Conservation (phyloP, 2,797 vertebrate genomes). For the Brachyalestes nurse region DNA sequence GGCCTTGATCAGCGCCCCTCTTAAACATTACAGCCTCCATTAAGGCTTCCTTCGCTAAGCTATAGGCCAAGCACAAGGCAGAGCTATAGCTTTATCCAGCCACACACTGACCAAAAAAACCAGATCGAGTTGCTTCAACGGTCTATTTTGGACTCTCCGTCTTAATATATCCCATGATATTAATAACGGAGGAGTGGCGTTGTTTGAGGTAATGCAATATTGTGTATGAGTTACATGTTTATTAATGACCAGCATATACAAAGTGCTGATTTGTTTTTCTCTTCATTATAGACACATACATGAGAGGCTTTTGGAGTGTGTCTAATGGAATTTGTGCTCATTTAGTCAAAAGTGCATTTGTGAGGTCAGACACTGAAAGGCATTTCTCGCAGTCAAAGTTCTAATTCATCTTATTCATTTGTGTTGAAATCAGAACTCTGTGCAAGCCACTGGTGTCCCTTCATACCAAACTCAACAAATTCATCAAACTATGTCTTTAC, state of each 20-base stretch:
- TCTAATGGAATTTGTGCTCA: too few relatives aligned
- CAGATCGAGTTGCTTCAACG: slow-evolving; percentile 16
- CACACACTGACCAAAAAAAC: slow-evolving; percentile 14
- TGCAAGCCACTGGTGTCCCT: too few relatives aligned
- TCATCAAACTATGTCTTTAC: too few relatives aligned
- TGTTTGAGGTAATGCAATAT: slow-evolving; percentile 1
- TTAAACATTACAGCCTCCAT: slow-evolving; percentile 60
- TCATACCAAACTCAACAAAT: too few relatives aligned
- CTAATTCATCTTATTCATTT: too few relatives aligned
- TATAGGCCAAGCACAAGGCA: slow-evolving; percentile 5
- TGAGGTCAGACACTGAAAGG: too few relatives aligned
- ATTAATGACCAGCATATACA: neutral
- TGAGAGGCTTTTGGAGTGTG: too few relatives aligned
- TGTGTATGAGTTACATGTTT: slow-evolving; percentile 1
- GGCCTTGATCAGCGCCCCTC: slow-evolving; percentile 61
- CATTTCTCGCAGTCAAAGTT: too few relatives aligned
- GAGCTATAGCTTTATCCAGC: slow-evolving; percentile 7
- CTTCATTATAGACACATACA: too few relatives aligned
- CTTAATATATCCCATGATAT: slow-evolving; percentile 25
- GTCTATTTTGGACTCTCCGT: slow-evolving; percentile 8
- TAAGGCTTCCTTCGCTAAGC: slow-evolving; percentile 21
- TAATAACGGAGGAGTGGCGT: slow-evolving; percentile 20
- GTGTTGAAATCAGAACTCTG: too few relatives aligned
- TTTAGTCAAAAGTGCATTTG: too few relatives aligned
- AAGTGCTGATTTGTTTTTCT: neutral